Evolutionary conservation across 23 tunicate genomes (phyloP).

Genomic region (Ciona savignyi): DNA sequence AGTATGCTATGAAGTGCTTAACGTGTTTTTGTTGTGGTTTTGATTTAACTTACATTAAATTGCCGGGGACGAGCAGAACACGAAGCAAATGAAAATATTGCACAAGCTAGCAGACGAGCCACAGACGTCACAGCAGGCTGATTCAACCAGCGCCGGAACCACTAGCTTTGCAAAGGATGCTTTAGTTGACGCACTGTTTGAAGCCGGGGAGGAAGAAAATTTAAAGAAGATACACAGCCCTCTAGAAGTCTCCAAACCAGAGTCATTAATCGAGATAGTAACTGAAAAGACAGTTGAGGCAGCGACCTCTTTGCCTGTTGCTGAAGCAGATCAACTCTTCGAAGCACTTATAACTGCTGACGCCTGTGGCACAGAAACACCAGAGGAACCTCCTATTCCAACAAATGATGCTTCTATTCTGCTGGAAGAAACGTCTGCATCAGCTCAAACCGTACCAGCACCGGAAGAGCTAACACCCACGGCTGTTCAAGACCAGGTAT

Average conservation of each 20-base stretch:
- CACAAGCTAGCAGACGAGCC: not conserved
- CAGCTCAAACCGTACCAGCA: not conserved
- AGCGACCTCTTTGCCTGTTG: not conserved
- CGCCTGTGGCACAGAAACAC: not conserved
- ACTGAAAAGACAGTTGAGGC: not conserved
- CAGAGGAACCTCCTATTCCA: not conserved
- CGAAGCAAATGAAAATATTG: not conserved
- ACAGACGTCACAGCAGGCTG: not conserved
- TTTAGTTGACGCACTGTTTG: constrained; percentile 14
- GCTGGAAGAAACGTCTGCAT: not conserved
- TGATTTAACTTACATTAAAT: not conserved
- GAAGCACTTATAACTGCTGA: not conserved
- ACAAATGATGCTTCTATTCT: not conserved
- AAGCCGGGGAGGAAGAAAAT: constrained; percentile 6
- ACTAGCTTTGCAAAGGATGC: not conserved
- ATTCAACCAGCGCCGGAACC: not conserved
- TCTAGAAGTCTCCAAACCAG: not conserved
- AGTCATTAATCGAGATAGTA: not conserved
- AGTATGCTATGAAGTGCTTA: too few species aligned
- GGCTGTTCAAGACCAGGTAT: not conserved
- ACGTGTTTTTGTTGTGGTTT: not conserved
- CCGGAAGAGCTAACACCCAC: not conserved
- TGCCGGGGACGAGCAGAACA: not conserved
- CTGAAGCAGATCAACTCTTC: not conserved
- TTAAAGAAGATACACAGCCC: not conserved